Conservation (phyloP, 2,113 vertebrate species). For the Pseudorhombus dupliciocellatus region DNA sequence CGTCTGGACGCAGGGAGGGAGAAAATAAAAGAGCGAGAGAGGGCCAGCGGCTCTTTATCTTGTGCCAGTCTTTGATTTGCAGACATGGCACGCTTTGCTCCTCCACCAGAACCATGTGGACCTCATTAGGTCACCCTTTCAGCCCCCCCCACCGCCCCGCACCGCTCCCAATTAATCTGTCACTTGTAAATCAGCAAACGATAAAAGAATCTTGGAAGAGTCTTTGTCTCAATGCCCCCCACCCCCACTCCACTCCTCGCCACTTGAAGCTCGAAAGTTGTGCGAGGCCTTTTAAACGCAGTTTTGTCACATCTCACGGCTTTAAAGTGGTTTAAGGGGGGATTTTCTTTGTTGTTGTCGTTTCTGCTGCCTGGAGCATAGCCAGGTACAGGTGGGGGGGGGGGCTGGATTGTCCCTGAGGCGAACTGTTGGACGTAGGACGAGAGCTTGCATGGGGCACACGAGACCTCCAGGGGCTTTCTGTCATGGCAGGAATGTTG, state of each 20-base stretch:
- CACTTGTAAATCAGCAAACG: slow-evolving; percentile 54
- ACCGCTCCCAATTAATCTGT: slow-evolving; percentile 40
- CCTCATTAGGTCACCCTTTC: slow-evolving; percentile 63
- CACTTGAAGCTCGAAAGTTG: slow-evolving; percentile 32
- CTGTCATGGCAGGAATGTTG: slow-evolving; percentile 38
- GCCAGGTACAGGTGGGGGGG: slow-evolving; percentile 22
- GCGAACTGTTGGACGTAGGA: slow-evolving; percentile 26
- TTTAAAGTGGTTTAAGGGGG: slow-evolving; percentile 53
- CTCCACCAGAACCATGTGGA: slow-evolving; percentile 66
- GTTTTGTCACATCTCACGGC: slow-evolving; percentile 14
- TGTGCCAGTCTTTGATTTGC: slow-evolving; percentile 76
- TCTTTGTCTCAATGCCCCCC: slow-evolving; percentile 28
- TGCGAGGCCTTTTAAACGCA: slow-evolving; percentile 48
- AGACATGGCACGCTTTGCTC: slow-evolving; percentile 60
- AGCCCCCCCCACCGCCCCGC: slow-evolving; percentile 10
- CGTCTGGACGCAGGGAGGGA: slow-evolving; percentile 40
- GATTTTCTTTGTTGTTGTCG: not conserved
- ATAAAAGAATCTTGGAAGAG: slow-evolving; percentile 44
- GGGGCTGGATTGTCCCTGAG: slow-evolving; percentile 13
- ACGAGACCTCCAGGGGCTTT: slow-evolving; percentile 15
- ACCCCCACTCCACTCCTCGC: slow-evolving; percentile 31
- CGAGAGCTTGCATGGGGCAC: no score
- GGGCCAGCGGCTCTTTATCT: slow-evolving; percentile 66
- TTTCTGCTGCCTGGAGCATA: not conserved
- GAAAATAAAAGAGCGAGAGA: slow-evolving; percentile 35